Conservation (phyloP, 2,797 vertebrate genomes). For the Psittacula derbiana region DNA sequence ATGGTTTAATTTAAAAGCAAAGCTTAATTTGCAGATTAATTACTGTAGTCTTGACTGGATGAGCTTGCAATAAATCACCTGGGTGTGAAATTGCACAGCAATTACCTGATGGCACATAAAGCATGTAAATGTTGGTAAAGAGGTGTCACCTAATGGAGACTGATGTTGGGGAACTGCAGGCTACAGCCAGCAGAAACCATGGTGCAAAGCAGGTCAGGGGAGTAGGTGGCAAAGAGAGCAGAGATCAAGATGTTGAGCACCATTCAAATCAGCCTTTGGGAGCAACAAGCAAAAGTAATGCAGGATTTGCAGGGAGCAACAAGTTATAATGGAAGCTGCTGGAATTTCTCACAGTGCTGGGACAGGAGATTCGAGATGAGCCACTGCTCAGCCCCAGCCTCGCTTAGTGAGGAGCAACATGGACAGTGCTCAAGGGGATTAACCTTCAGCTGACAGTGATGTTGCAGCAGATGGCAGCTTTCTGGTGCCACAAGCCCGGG, state of each 20-base stretch:
- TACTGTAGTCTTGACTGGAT: slow-evolving; percentile 10
- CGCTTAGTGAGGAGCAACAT: neutral
- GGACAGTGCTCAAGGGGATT: neutral
- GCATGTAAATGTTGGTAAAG: neutral
- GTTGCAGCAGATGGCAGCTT: neutral
- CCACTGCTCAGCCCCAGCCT: neutral
- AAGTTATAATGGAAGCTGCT: neutral
- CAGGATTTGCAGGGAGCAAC: neutral
- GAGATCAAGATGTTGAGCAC: neutral
- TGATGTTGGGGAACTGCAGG: neutral
- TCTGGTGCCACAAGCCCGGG: neutral
- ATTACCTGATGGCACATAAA: neutral
- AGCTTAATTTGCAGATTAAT: slow-evolving; percentile 51
- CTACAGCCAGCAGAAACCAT: neutral
- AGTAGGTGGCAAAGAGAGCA: neutral
- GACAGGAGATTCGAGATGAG: neutral
- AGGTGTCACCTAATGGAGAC: slow-evolving; percentile 27
- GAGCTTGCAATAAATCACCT: slow-evolving; percentile 23
- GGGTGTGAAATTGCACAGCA: slow-evolving; percentile 25
- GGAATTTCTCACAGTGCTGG: neutral
- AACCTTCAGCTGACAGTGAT: neutral
- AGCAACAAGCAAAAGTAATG: neutral
- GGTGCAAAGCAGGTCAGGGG: neutral
- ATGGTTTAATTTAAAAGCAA: slow-evolving; percentile 31
- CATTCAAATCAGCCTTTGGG: neutral